Evolutionary conservation across 2,888 invertebrate genomes (phyloP).

Genomic region (Adineta ricciae): DNA sequence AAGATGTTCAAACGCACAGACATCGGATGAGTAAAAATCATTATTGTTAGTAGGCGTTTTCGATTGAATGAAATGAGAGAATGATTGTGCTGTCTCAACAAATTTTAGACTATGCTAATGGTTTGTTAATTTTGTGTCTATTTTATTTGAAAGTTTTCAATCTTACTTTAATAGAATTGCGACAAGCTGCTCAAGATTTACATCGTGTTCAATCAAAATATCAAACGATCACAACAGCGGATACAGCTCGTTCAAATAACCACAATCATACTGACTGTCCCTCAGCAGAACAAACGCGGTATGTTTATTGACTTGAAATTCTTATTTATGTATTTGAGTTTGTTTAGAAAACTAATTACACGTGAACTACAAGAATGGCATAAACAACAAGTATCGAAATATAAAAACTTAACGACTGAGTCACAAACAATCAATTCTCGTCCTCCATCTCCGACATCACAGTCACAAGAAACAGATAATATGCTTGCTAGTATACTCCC

Average conservation of each 20-base stretch:
- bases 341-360: not conserved
- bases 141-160: not conserved
- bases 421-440: not conserved
- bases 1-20: not conserved
- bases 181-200: not conserved
- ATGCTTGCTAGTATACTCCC: not conserved
- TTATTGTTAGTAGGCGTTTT: not conserved
- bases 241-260: not conserved
- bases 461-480: not conserved
- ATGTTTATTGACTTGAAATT: not conserved
- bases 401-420: not conserved
- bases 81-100: slow-evolving; percentile 3
- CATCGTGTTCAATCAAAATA: not conserved
- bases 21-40: slow-evolving; percentile 5
- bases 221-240: not conserved
- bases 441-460: not conserved
- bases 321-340: not conserved
- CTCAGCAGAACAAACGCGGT: not conserved
- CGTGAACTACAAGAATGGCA: slow-evolving; percentile 17
- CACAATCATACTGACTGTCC: not conserved
- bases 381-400: slow-evolving; percentile 13
- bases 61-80: not conserved
- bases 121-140: not conserved
- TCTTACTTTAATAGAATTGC: not conserved
- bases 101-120: slow-evolving; percentile 5